Evolutionary conservation across 2,113 vertebrate genomes (phyloP).

Genomic region (Noturus placidus): DNA sequence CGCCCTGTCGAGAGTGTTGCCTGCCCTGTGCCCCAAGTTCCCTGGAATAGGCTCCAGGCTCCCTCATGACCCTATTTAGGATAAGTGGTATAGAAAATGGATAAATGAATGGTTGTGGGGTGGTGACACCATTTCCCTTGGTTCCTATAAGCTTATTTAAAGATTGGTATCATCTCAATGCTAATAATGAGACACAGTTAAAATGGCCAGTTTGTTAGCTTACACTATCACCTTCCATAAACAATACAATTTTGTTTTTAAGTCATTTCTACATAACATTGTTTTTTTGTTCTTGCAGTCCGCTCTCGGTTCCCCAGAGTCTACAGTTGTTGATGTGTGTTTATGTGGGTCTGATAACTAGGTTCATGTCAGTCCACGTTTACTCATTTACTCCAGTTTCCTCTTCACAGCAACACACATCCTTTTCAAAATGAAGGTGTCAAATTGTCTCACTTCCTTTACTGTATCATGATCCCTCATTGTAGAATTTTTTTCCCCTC

Average conservation of each 20-base stretch:
- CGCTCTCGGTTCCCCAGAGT: not conserved
- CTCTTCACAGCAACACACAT: constrained; percentile 28
- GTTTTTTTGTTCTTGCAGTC: not conserved
- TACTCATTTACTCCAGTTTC: constrained; percentile 3
- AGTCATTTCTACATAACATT: not conserved
- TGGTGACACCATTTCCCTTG: not conserved
- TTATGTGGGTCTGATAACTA: not conserved
- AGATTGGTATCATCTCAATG: not conserved
- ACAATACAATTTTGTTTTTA: not conserved
- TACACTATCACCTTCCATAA: not conserved
- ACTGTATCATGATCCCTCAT: not conserved
- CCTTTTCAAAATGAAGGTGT: constrained; percentile 4
- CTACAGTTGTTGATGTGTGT: not conserved
- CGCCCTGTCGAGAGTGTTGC: too few relatives aligned
- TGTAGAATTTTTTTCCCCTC: not conserved
- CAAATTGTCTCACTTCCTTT: constrained; percentile 22
- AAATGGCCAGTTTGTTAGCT: not conserved
- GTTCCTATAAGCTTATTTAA: not conserved
- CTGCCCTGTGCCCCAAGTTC: too few relatives aligned
- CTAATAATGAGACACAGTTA: not conserved
- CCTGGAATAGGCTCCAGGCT: too few relatives aligned
- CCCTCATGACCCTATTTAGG: too few relatives aligned
- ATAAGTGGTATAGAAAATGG: too few relatives aligned
- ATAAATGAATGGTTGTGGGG: too few relatives aligned
- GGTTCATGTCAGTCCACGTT: constrained; percentile 18